phyloP scores from a whole-genome alignment of 2,888 invertebrate species.

The Deroplatys truncata region DNA sequence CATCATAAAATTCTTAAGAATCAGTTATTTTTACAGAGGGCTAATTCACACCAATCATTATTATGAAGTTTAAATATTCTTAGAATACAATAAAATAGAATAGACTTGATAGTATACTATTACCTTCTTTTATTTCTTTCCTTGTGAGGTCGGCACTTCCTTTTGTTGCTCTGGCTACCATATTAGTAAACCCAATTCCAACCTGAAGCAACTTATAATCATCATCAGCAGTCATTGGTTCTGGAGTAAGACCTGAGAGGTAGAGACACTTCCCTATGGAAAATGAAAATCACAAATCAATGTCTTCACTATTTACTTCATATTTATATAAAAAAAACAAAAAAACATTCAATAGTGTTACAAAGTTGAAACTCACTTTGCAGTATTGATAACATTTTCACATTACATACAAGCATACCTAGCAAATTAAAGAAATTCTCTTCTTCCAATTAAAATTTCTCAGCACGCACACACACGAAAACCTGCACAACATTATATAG shows the following conservation, averaged over 20 bases:
- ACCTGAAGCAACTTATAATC: slow-evolving; percentile 89
- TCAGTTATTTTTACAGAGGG: no score
- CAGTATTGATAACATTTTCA: no score
- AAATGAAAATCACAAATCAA: background rate
- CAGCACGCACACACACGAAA: no score
- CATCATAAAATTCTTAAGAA: no score
- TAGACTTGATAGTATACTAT: background rate
- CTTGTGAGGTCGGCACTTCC: slow-evolving; percentile 93
- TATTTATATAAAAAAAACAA: no score
- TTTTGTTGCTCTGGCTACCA: slow-evolving; percentile 92
- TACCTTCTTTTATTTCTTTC: slow-evolving; percentile 89
- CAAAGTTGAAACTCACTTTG: no score
- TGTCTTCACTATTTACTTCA: background rate
- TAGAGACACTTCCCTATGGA: slow-evolving; percentile 87
- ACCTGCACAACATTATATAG: no score
- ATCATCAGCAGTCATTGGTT: slow-evolving; percentile 94
- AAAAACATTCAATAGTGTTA: background rate
- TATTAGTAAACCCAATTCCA: slow-evolving; percentile 97
- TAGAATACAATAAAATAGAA: background rate
- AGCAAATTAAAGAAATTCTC: no score
- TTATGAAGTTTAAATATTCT: background rate
- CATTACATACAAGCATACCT: no score
- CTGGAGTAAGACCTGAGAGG: slow-evolving; percentile 87
- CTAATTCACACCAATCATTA: no score
- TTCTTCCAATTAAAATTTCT: no score